Conservation (phyloP, 2,888 invertebrate species). For the Drosophila anomalipes region DNA sequence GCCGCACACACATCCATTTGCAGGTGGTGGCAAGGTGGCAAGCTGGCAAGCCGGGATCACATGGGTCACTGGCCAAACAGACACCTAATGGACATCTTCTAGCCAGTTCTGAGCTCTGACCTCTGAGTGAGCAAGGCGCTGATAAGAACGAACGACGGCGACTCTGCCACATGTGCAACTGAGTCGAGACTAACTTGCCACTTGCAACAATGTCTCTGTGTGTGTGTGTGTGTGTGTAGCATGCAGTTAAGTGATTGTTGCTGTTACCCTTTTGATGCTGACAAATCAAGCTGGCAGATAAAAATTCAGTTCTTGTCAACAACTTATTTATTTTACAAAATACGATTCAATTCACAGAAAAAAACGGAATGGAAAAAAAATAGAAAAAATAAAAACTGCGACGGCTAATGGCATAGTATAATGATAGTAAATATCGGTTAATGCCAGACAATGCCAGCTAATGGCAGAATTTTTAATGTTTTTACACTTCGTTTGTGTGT, state of each 20-base stretch:
- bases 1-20: constrained; percentile 37
- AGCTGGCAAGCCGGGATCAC: neutral
- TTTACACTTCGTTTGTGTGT: neutral
- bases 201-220: neutral
- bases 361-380: too few relatives aligned
- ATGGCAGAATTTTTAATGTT: neutral
- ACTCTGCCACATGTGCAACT: neutral
- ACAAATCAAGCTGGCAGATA: neutral
- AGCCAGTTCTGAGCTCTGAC: neutral
- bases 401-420: neutral
- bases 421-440: neutral
- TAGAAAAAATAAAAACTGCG: neutral
- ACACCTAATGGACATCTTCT: constrained; percentile 2
- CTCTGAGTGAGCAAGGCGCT: constrained; percentile 29
- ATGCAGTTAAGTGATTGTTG: neutral
- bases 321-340: neutral
- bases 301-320: neutral
- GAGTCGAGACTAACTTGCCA: too few relatives aligned
- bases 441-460: neutral
- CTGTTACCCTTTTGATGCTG: neutral
- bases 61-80: constrained; percentile 43
- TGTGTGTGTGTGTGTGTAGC: neutral
- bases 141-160: constrained; percentile 49
- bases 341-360: too few relatives aligned
- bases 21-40: constrained; percentile 30